Conservation (phyloP, 2,888 invertebrate species). For the Archaeoteleia sp. region DNA sequence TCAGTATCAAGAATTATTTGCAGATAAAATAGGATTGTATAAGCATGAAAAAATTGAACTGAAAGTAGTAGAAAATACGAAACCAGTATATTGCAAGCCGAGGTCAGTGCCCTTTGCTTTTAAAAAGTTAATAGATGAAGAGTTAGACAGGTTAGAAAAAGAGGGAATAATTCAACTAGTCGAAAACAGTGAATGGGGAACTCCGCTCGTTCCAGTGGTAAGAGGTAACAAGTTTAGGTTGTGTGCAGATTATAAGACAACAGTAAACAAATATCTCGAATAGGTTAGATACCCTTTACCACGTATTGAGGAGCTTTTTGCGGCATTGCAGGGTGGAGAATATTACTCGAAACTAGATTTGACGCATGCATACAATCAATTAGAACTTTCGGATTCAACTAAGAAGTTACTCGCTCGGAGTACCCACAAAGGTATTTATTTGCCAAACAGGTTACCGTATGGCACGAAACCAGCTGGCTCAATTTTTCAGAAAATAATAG, state of each 20-base stretch:
- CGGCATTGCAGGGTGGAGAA: slow-evolving; percentile 47
- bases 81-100: slow-evolving; percentile 28
- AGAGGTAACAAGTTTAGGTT: slow-evolving; percentile 40
- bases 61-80: slow-evolving; percentile 6
- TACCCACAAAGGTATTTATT: slow-evolving; percentile 57
- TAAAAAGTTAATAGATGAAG: slow-evolving; percentile 4
- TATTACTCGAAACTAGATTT: slow-evolving; percentile 60
- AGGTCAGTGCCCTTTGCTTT: slow-evolving; percentile 29
- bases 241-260: slow-evolving; percentile 58
- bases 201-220: slow-evolving; percentile 39
- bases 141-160: slow-evolving; percentile 17
- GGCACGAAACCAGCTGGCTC: slow-evolving; percentile 68
- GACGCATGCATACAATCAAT: slow-evolving; percentile 65
- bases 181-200: slow-evolving; percentile 32
- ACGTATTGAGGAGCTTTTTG: slow-evolving; percentile 60
- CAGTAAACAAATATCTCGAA: slow-evolving; percentile 57
- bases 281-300: slow-evolving; percentile 60
- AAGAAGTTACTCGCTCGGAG: slow-evolving; percentile 60
- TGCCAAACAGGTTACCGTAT: slow-evolving; percentile 62
- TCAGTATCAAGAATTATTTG: slow-evolving; percentile 23
- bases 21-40: slow-evolving; percentile 17
- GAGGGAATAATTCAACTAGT: slow-evolving; percentile 12
- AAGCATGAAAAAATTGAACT: slow-evolving; percentile 28
- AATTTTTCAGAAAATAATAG: slow-evolving; percentile 66
- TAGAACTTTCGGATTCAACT: slow-evolving; percentile 60